Conservation (phyloP, 1,140 invertebrate genomes). For the Augochlora pura region DNA sequence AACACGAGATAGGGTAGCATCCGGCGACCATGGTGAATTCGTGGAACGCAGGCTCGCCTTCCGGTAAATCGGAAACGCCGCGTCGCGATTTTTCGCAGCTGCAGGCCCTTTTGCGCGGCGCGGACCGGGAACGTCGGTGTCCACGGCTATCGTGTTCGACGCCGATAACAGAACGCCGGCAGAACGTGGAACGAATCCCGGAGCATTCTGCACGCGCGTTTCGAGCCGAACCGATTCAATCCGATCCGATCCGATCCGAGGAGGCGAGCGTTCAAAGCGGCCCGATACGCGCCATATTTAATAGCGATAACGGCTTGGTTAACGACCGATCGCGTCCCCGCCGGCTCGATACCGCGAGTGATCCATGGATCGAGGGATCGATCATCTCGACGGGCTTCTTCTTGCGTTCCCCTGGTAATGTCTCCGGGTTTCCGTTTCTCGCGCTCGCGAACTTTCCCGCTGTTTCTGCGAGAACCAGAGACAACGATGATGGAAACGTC, state of each 20-base stretch:
- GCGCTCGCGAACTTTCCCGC: no score
- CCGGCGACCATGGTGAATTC: background rate
- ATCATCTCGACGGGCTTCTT: background rate
- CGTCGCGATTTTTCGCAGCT: background rate
- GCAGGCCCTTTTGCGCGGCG: background rate
- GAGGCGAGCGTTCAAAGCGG: background rate
- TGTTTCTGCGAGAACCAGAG: background rate
- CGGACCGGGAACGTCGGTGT: background rate
- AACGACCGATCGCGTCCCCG: conserved; percentile 51
- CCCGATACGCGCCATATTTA: conserved; percentile 48
- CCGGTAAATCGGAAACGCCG: conserved; percentile 13
- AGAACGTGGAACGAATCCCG: conserved; percentile 28
- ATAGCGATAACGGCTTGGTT: conserved; percentile 54
- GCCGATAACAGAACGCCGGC: conserved; percentile 18
- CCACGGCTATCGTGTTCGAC: background rate
- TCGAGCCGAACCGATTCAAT: background rate
- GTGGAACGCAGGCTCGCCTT: background rate
- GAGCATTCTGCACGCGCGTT: no score
- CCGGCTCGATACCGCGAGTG: conserved; percentile 21
- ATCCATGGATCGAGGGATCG: conserved; percentile 16
- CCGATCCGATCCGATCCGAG: background rate
- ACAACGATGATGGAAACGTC: background rate
- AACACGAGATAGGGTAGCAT: background rate
- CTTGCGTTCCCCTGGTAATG: background rate
- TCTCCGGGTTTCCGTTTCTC: background rate